Evolutionary conservation across 2,888 invertebrate genomes (phyloP).

Genomic region (Cephus spinipes): DNA sequence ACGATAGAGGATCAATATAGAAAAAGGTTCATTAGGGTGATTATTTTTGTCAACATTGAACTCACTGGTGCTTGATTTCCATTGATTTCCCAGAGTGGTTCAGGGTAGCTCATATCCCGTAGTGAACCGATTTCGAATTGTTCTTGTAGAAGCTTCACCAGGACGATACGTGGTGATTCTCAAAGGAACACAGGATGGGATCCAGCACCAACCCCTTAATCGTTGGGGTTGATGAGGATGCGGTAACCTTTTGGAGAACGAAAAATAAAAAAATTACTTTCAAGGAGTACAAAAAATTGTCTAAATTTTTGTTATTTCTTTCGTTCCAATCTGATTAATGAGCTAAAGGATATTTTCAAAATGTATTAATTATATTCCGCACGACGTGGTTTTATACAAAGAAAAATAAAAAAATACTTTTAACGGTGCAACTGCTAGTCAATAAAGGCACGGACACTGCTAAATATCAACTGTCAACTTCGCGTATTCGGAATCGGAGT

Average conservation of each 20-base stretch:
- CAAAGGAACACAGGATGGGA: not conserved
- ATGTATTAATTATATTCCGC: not conserved
- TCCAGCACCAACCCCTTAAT: not conserved
- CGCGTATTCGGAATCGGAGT: not conserved
- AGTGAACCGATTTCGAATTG: constrained; percentile 20
- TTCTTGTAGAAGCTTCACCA: not conserved
- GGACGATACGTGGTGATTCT: not conserved
- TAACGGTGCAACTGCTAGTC: not conserved
- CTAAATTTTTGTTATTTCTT: not conserved
- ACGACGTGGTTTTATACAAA: not conserved
- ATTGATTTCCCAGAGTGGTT: constrained; percentile 64
- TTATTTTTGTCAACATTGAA: constrained; percentile 10
- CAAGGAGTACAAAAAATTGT: not conserved
- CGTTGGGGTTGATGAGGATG: not conserved
- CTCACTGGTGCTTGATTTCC: constrained; percentile 64
- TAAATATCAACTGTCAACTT: not conserved
- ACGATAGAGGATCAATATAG: not conserved
- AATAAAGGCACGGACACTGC: not conserved
- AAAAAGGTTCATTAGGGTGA: not conserved
- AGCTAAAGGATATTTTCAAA: not conserved
- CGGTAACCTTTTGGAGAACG: not conserved
- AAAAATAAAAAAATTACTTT: not conserved
- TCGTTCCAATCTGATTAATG: not conserved
- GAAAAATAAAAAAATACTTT: not conserved
- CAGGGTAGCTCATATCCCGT: constrained; percentile 64